Evolutionary conservation across 2,797 vertebrate species (phyloP).

Genomic region (Hozukius guyotensis): DNA sequence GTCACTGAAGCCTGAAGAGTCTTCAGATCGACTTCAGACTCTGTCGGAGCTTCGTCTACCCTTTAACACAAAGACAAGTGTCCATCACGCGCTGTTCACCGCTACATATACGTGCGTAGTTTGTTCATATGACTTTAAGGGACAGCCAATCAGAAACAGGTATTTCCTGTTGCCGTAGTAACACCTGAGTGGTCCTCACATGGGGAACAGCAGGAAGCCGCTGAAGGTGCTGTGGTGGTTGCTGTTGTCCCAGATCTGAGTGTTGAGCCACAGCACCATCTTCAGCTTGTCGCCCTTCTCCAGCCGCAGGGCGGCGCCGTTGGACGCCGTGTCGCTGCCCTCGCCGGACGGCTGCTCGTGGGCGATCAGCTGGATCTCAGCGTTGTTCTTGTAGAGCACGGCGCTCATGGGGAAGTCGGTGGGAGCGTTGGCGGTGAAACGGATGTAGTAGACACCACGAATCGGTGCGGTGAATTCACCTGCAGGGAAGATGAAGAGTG

Average conservation of each 20-base stretch:
- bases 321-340: slow-evolving; percentile 68
- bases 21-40: slow-evolving; percentile 14
- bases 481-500: background rate
- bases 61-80: slow-evolving; percentile 5
- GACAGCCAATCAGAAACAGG: background rate
- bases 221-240: slow-evolving; percentile 71
- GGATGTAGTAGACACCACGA: slow-evolving; percentile 62
- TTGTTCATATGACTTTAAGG: background rate
- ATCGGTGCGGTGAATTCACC: slow-evolving; percentile 59
- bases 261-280: slow-evolving; percentile 53
- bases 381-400: slow-evolving; percentile 52
- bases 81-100: background rate
- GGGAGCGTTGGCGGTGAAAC: slow-evolving; percentile 57
- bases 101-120: background rate
- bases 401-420: slow-evolving; percentile 46
- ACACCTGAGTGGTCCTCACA: slow-evolving; percentile 2
- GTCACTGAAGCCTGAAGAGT: slow-evolving; percentile 26
- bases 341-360: slow-evolving; percentile 50
- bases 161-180: background rate
- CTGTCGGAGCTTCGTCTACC: background rate
- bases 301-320: slow-evolving; percentile 62
- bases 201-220: slow-evolving; percentile 61
- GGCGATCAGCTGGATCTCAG: slow-evolving; percentile 15
- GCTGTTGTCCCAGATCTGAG: slow-evolving; percentile 69
- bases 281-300: slow-evolving; percentile 52